A percentile compares a stretch with the other conserved stretches of the same genome.
Conservation (phyloP, 1,140 invertebrate species). For the Drosophila triauraria region DNA sequence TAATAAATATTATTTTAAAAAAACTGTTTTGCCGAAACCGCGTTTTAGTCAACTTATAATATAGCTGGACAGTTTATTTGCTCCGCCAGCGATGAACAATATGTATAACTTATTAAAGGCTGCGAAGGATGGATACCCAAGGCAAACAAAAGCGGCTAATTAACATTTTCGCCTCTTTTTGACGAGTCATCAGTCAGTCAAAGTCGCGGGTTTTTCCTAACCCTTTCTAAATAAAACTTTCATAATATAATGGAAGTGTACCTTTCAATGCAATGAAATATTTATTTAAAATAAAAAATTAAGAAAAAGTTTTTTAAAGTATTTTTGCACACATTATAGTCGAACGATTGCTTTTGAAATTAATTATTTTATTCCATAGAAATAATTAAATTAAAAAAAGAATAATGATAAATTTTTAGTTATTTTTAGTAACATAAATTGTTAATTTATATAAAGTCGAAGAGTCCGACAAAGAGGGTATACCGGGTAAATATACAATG, state of each 20-base stretch:
- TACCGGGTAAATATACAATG: neutral
- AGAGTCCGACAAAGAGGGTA: neutral
- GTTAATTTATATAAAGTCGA: neutral
- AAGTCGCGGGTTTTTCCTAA: conserved; percentile 15
- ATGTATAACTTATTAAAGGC: conserved; percentile 74
- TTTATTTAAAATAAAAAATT: neutral
- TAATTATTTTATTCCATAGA: neutral
- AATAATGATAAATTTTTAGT: neutral
- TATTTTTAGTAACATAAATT: neutral
- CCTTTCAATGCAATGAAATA: neutral
- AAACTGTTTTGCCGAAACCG: neutral
- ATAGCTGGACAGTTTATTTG: conserved; percentile 30
- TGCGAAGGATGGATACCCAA: conserved; percentile 4
- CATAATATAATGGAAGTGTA: neutral
- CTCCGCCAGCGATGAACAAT: conserved; percentile 17
- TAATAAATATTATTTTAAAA: neutral
- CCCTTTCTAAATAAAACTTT: conserved; percentile 3
- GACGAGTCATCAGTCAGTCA: conserved; percentile 61
- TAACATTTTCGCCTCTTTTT: conserved; percentile 55
- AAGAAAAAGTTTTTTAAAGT: neutral
- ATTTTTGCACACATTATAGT: neutral
- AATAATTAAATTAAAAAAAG: too few relatives aligned
- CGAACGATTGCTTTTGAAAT: neutral
- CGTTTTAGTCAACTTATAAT: neutral
- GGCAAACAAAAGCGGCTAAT: conserved; percentile 70